phyloP scores from a whole-genome alignment of 1,140 invertebrate species.

The Drosophila teissieri region DNA sequence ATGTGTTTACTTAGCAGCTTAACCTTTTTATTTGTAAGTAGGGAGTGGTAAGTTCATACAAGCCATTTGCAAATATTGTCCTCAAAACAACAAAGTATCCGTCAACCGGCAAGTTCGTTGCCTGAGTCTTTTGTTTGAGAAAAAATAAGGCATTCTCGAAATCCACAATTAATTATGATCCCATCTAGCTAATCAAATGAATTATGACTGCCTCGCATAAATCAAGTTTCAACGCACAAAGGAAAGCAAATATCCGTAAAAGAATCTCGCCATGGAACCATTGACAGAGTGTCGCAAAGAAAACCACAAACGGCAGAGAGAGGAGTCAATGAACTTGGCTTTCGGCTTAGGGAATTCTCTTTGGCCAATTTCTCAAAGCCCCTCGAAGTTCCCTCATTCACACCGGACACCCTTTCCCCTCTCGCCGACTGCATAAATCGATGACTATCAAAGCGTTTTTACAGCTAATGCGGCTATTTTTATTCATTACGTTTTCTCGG shows the following conservation, averaged over 20 bases:
- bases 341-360: conserved; percentile 73
- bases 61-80: conserved; percentile 13
- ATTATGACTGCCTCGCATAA: conserved; percentile 52
- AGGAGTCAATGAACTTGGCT: conserved; percentile 73
- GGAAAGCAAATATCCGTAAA: conserved; percentile 56
- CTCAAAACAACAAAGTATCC: conserved; percentile 1
- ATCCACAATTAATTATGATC: conserved; percentile 26
- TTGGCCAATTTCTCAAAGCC: conserved; percentile 76
- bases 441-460: conserved; percentile 80
- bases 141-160: conserved; percentile 6
- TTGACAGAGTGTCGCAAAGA: conserved; percentile 60
- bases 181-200: conserved; percentile 64
- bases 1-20: neutral
- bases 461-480: conserved; percentile 83
- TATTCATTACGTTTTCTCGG: conserved; percentile 80
- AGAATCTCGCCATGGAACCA: conserved; percentile 24
- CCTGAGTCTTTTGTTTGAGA: conserved; percentile 53
- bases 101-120: conserved; percentile 45
- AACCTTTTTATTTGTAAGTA: neutral
- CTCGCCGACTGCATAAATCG: conserved; percentile 59
- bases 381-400: conserved; percentile 22
- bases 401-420: conserved; percentile 17
- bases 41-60: neutral
- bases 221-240: conserved; percentile 61
- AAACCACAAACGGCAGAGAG: conserved; percentile 30